phyloP scores from a whole-genome alignment of 2,113 vertebrate species.

The Cygnus atratus region DNA sequence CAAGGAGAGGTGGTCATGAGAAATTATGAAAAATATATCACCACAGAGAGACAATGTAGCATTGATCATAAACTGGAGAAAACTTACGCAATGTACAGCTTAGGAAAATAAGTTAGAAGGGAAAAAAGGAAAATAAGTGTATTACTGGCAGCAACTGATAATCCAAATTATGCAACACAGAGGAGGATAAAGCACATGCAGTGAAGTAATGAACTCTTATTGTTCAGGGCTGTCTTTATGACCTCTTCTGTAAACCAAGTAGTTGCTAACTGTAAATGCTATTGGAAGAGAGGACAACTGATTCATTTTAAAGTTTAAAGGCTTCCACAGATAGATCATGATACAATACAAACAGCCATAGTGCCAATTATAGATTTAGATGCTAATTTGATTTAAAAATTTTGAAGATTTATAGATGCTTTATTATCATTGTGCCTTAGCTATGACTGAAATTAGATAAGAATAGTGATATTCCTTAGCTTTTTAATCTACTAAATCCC shows the following conservation, averaged over 20 bases:
- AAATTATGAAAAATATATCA: not conserved
- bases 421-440: not conserved
- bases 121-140: not conserved
- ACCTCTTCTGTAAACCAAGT: not conserved
- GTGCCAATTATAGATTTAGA: not conserved
- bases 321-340: not conserved
- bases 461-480: not conserved
- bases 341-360: not conserved
- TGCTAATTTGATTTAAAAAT: not conserved
- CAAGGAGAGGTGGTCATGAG: not conserved
- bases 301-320: not conserved
- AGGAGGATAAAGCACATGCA: not conserved
- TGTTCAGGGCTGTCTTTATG: not conserved
- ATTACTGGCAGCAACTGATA: not conserved
- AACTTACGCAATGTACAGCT: not conserved
- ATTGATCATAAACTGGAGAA: not conserved
- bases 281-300: not conserved
- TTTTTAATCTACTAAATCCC: not conserved
- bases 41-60: not conserved
- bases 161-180: not conserved
- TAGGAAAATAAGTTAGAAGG: not conserved
- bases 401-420: not conserved
- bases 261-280: not conserved
- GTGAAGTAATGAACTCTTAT: not conserved
- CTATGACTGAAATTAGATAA: not conserved